Base-by-base conservation (phyloP, 2,797 vertebrate species). In the Bradypodion ventrale region DNA sequence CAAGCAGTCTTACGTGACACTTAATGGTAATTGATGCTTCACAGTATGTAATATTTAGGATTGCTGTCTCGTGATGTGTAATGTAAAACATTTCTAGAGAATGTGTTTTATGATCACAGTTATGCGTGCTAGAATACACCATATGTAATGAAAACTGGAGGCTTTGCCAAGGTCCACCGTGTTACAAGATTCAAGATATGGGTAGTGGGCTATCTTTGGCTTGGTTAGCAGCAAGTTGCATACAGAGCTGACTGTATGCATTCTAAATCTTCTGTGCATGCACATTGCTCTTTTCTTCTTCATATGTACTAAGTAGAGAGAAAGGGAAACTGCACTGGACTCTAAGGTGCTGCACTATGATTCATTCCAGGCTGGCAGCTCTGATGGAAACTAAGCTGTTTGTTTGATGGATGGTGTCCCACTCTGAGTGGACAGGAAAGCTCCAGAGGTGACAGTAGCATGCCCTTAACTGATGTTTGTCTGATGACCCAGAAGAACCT, bases 401-500 rank as follows among this genome's bases (percentile, higher is more conserved):
- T 25, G 0, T 56, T 85, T 93, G 94, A 93, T 88, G 88, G 91
- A 94, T 92, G 83, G 69, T 85, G 74, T 25, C 79, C 85, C 76
- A 87, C 86, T 87, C 85, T 0, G 6, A 83, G 44, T 0, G 27
- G 85, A 42, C 87, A 90, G 87, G 85, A 84, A 46, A 70, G 85
- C 75, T 82, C 60, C 49, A 46, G 74, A 91, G 92, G 91, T 85
- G 92, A 86, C 2, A 44, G 85, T 86, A 90, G 81, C 78, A 59
- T 86, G 92, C 74, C 83, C 89, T 82, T 79, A 3, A 73, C 68
- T 84, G 85, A 1, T 23, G n/a, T 80, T 7, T 87, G 90, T 83
- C 56, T 87, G 92, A 81, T 88, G 90, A 93, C 91, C 92, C 90
- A 90, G 78, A 89, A 83, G 81, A 85, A 87, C 85, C 56, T 0